phyloP scores from a whole-genome alignment of 2,888 invertebrate species.

The Hyppa rectilinea region DNA sequence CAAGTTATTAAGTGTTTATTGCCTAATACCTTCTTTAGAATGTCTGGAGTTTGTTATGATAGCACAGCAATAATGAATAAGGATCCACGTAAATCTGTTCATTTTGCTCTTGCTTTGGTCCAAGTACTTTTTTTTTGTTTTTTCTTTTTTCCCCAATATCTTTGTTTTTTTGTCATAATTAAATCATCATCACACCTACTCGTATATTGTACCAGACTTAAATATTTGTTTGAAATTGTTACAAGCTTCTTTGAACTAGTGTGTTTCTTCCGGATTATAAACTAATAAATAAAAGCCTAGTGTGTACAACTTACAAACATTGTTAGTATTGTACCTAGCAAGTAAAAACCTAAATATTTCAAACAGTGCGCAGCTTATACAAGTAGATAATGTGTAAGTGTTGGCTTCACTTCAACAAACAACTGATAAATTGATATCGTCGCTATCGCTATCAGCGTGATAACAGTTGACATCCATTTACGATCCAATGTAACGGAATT shows the following conservation, averaged over 20 bases:
- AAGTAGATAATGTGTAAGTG: conserved; percentile 57
- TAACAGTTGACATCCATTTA: conserved; percentile 69
- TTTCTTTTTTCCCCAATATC: neutral
- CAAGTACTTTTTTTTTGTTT: neutral
- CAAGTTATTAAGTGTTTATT: conserved; percentile 9
- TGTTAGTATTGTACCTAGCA: neutral
- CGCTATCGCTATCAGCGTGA: conserved; percentile 67
- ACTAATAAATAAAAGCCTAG: neutral
- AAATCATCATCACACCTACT: neutral
- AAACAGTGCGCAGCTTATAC: conserved; percentile 40
- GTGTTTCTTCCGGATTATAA: neutral
- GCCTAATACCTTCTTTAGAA: conserved; percentile 12
- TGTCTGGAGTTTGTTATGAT: neutral
- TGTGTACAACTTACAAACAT: neutral
- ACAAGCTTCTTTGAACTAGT: neutral
- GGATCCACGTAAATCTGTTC: neutral
- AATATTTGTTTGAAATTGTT: conserved; percentile 1
- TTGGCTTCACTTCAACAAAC: conserved; percentile 70
- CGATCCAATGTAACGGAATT: conserved; percentile 63
- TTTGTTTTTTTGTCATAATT: neutral
- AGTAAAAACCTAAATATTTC: conserved; percentile 32
- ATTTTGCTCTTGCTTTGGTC: neutral
- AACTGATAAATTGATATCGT: conserved; percentile 72
- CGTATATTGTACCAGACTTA: neutral
- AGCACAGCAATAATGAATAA: conserved; percentile 3